Conservation (phyloP, 2,888 invertebrate genomes). For the Labia minor region DNA sequence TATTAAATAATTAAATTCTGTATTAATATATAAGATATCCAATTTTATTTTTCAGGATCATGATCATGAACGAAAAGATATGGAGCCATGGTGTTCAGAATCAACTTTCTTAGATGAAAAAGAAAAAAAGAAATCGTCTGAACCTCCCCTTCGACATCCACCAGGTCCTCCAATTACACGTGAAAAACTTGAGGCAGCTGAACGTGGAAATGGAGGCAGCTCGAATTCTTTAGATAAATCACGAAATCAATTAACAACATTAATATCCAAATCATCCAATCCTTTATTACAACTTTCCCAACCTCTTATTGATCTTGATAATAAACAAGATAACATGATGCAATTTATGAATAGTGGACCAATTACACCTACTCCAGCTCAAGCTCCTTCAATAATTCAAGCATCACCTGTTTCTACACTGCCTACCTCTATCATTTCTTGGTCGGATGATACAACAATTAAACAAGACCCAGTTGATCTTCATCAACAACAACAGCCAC, state of each 20-base stretch:
- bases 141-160: slow-evolving; percentile 35
- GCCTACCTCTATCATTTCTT: background rate
- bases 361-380: background rate
- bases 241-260: background rate
- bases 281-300: background rate
- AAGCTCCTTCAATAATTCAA: background rate
- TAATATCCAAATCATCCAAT: background rate
- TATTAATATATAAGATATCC: too few species aligned
- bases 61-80: background rate
- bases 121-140: slow-evolving; percentile 33
- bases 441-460: background rate
- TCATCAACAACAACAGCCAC: background rate
- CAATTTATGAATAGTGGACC: background rate
- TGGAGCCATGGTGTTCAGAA: slow-evolving; percentile 20
- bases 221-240: background rate
- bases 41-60: background rate
- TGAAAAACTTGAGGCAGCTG: slow-evolving; percentile 49
- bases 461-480: background rate
- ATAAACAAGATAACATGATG: background rate
- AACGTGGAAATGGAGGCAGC: slow-evolving; percentile 33
- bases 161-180: slow-evolving; percentile 50
- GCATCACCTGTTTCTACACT: background rate
- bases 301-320: background rate
- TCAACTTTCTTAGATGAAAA: slow-evolving; percentile 31
- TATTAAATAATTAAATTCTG: too few species aligned